These are phyloP conservation scores for Phortica magna DNA, from an alignment of 2,888 invertebrate genomes.

Conservation along the genomic window DNA sequence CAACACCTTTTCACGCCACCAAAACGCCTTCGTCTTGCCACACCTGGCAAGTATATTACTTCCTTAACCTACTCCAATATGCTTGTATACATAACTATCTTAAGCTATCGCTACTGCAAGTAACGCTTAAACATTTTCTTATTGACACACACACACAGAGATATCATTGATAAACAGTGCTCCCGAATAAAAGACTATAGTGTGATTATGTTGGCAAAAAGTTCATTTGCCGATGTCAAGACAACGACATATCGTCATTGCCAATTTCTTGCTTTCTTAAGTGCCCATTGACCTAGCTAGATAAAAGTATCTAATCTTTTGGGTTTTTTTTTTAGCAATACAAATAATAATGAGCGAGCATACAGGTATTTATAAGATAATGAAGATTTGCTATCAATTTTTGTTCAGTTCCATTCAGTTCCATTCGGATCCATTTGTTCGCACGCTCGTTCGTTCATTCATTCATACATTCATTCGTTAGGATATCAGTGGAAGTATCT, in stretches of 20 bases:
- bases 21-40: constrained; percentile 1
- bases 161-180: not conserved
- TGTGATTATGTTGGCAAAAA: constrained; percentile 52
- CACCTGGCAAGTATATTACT: constrained; percentile 42
- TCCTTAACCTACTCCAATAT: constrained; percentile 65
- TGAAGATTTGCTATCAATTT: constrained; percentile 77
- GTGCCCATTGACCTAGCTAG: constrained; percentile 71
- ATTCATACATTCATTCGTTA: constrained; percentile 30
- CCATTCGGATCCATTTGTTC: not conserved
- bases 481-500: constrained; percentile 37
- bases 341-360: constrained; percentile 37
- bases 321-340: constrained; percentile 66
- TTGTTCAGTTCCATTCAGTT: constrained; percentile 49
- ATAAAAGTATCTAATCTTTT: constrained; percentile 76
- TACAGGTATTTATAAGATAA: constrained; percentile 69
- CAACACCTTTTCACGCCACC: constrained; percentile 4
- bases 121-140: constrained; percentile 18
- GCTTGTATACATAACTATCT: constrained; percentile 33
- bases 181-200: constrained; percentile 39
- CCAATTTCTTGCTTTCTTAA: constrained; percentile 57
- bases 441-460: constrained; percentile 24
- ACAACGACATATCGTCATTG: constrained; percentile 53
- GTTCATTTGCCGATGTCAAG: constrained; percentile 31
- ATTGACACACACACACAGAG: constrained; percentile 39
- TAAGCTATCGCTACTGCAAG: constrained; percentile 40